Conservation (phyloP, 2,888 invertebrate species). For the Drosophila melanosoma region DNA sequence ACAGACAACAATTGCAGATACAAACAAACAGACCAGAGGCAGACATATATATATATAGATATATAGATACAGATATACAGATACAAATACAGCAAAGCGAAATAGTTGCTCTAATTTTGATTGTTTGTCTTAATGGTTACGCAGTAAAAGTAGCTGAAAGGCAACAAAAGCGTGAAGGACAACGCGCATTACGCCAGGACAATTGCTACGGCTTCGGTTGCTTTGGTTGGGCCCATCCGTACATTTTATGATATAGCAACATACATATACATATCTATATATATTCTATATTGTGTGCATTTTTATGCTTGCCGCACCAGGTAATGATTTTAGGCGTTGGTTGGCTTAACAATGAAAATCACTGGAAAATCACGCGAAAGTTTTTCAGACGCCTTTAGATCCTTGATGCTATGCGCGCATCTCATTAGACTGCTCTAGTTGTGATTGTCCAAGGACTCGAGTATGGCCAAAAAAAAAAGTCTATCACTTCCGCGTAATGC, state of each 20-base stretch:
- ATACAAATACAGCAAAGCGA: conserved; percentile 33
- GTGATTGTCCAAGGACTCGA: conserved; percentile 58
- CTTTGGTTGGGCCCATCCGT: conserved; percentile 20
- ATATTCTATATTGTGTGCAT: background rate
- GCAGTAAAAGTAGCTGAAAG: conserved; percentile 69
- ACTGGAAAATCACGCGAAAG: conserved; percentile 73
- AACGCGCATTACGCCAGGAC: conserved; percentile 58
- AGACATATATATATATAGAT: conserved; percentile 8
- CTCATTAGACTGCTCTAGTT: conserved; percentile 65
- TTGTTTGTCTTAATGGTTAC: conserved; percentile 75
- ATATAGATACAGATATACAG: conserved; percentile 3
- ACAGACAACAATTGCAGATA: background rate
- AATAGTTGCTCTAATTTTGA: conserved; percentile 81
- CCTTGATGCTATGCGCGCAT: conserved; percentile 9
- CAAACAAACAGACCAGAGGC: background rate
- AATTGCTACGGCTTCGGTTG: conserved; percentile 45
- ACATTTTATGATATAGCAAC: conserved; percentile 39
- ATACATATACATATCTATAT: background rate
- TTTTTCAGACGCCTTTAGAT: conserved; percentile 24
- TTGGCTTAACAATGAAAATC: conserved; percentile 69
- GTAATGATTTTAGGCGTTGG: conserved; percentile 41
- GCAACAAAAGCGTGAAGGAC: conserved; percentile 72
- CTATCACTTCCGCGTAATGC: conserved; percentile 70
- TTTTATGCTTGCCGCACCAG: conserved; percentile 43
- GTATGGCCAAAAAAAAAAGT: background rate